Base-by-base conservation (phyloP, 2,113 vertebrate genomes). In the Labrus mixtus region DNA sequence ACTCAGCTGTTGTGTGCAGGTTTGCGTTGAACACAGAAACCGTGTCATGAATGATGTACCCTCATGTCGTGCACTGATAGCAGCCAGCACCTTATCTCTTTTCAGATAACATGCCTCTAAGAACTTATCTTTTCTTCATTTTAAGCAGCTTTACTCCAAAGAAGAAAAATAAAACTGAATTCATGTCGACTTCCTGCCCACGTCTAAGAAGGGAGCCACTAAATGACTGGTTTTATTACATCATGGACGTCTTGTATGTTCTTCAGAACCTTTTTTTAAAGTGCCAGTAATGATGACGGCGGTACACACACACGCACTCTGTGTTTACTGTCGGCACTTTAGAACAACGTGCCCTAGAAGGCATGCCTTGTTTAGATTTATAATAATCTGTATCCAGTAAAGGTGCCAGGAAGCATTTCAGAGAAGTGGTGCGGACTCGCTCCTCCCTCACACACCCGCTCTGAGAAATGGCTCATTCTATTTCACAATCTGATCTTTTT, bases 291-390 rank as follows among this genome's bases (percentile, higher is more conserved):
- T 22, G 17, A 48, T 69, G 45, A 10, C 10, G 10, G 12, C 22
- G 2, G n/a, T 50, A 50, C 12, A 25, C 48, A 66, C 8, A 70
- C 57, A 66, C 8, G 66, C 57, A n/a, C 56, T 36, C 10, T 3
- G 15, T 11, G 61, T 73, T 70, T 78, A 60, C 59, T 55, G 20
- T 29, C 36, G 3, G 29, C 57, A 62, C 51, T 73, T 73, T 48
- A 74, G 58, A 29, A 9, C 4, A 19, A 54, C 51, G 57, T 53
- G 41, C 23, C 53, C 20, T 29, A 16, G 12, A 23, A 39, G 11
- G 23, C 8, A 9, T 13, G 16, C n/a, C 59, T 59, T 10, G n/a
- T n/a, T 46, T 39, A n/a, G 10, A 39, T 61, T 36, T 16, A 62
- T 63, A 33, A 11, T 17, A n/a, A 56, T 54, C 19, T 0, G 11